phyloP scores from a whole-genome alignment of 2,113 vertebrate species.

The Solea solea region DNA sequence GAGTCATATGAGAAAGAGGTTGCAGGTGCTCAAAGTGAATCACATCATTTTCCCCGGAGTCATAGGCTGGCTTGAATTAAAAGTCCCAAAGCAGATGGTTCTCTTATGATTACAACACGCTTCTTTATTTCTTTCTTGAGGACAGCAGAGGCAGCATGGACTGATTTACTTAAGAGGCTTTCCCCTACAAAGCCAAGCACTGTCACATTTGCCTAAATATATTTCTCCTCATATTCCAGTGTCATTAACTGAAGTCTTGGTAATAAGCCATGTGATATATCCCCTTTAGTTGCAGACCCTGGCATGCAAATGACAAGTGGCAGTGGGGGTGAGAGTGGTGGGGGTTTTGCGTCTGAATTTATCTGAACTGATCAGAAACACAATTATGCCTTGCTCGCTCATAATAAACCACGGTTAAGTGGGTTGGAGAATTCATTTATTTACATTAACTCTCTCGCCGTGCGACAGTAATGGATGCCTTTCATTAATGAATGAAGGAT shows the following conservation, averaged over 20 bases:
- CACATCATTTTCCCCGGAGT: background rate
- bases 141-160: background rate
- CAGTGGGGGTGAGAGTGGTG: constrained; percentile 32
- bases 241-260: constrained; percentile 64
- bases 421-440: constrained; percentile 82
- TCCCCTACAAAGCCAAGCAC: constrained; percentile 48
- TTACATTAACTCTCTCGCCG: constrained; percentile 76
- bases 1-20: background rate
- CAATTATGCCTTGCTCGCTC: constrained; percentile 79
- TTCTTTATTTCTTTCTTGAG: constrained; percentile 7
- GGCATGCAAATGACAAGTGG: constrained; percentile 60
- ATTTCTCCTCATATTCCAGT: constrained; percentile 64
- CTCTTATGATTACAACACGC: constrained; percentile 25
- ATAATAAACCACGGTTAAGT: constrained; percentile 81
- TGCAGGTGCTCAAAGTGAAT: constrained; percentile 2
- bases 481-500: constrained; percentile 76
- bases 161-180: constrained; percentile 52
- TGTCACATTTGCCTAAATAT: constrained; percentile 52
- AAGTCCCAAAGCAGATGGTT: constrained; percentile 35
- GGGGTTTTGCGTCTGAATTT: constrained; percentile 60
- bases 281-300: constrained; percentile 42
- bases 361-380: constrained; percentile 80
- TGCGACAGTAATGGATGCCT: constrained; percentile 79
- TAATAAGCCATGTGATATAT: constrained; percentile 68
- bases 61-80: constrained; percentile 39